phyloP scores from a whole-genome alignment of 2,113 vertebrate species.

The Polypterus bichir region DNA sequence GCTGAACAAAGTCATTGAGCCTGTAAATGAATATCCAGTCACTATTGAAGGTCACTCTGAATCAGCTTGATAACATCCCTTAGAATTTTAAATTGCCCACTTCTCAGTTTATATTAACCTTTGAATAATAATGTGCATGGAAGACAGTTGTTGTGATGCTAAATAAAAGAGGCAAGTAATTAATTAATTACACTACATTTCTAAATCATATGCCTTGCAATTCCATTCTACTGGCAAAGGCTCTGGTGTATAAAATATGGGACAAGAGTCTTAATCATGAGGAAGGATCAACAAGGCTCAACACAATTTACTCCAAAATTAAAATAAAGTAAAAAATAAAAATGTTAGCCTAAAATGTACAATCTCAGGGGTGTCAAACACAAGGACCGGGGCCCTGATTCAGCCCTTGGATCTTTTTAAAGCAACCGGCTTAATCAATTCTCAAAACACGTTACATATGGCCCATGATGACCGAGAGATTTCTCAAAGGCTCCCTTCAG shows the following conservation, averaged over 20 bases:
- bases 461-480: too few relatives aligned
- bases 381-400: too few relatives aligned
- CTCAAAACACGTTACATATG: too few relatives aligned
- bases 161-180: constrained; percentile 43
- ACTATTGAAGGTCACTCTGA: constrained; percentile 1
- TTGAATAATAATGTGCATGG: constrained; percentile 57
- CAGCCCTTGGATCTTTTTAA: too few relatives aligned
- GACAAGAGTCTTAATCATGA: constrained; percentile 27
- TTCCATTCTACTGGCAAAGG: constrained; percentile 34
- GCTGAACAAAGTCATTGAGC: neutral
- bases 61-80: constrained; percentile 8
- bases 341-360: too few relatives aligned
- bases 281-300: constrained; percentile 13
- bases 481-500: too few relatives aligned
- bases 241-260: constrained; percentile 28
- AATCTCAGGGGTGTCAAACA: too few relatives aligned
- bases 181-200: constrained; percentile 52
- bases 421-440: too few relatives aligned
- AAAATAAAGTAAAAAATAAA: too few relatives aligned
- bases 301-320: too few relatives aligned
- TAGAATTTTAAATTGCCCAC: constrained; percentile 40
- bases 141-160: constrained; percentile 46
- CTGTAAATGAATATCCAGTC: constrained; percentile 1
- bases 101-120: constrained; percentile 54
- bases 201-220: constrained; percentile 27